Evolutionary conservation across 2,113 vertebrate genomes (phyloP).

Genomic region (Megaceryle torquata): DNA sequence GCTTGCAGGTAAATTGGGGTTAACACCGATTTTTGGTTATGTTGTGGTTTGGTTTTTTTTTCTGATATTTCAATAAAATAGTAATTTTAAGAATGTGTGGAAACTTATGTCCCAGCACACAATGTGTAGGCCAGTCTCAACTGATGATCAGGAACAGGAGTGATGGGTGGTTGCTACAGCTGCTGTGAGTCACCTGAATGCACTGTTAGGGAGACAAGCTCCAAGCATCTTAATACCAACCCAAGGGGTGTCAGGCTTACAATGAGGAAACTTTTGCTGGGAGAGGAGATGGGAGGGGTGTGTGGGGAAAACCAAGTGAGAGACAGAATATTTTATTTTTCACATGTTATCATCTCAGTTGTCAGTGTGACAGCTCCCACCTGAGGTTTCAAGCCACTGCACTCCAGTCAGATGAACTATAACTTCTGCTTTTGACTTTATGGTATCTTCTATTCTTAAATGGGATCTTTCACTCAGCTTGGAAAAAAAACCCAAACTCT

Average conservation of each 20-base stretch:
- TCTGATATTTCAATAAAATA: not conserved
- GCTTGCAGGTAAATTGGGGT: not conserved
- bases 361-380: not conserved
- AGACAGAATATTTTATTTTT: not conserved
- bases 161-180: not conserved
- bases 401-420: not conserved
- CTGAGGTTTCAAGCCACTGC: not conserved
- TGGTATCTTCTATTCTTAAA: not conserved
- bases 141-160: not conserved
- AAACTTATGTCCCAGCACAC: not conserved
- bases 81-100: not conserved
- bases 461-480: not conserved
- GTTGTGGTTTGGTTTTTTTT: not conserved
- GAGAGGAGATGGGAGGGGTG: rapidly evolving
- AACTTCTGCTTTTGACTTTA: not conserved
- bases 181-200: not conserved
- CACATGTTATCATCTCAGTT: not conserved
- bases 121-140: not conserved
- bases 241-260: not conserved
- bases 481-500: not conserved
- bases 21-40: not conserved
- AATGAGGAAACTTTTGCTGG: not conserved
- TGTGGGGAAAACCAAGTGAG: not conserved
- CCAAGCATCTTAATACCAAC: not conserved
- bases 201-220: not conserved